Base-by-base conservation (phyloP, 2,113 vertebrate species). In the Rattus norvegicus region DNA sequence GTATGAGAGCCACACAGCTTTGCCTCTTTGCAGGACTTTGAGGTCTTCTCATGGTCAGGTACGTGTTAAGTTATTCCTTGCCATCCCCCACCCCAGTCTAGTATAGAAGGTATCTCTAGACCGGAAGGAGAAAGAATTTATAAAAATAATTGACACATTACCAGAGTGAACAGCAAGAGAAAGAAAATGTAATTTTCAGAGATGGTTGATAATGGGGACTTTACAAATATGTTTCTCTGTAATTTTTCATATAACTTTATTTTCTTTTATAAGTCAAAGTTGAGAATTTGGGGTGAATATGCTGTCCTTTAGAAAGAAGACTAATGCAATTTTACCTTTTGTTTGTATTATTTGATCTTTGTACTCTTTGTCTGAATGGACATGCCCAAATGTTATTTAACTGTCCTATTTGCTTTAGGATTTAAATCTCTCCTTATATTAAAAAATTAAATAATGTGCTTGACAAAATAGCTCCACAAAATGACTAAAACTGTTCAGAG, bases 391-490 rank as follows among this genome's bases (percentile, higher is more conserved):
- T 7, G 12, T 93, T 81, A 89, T 65, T 92, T 90, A 63, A 56
- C 67, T 59, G 17, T 17, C 28, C 86, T 94, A 91, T 63, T 94
- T 94, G 30, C 73, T 63, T 52, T 89, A 86, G 56, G 30, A 89
- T 43, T n/a, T 86, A 93, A 76, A 70, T 72, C 20, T 89, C 63
- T 65, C 24, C 43, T 91, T 81, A 86, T 93, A 86, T 80, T 19
- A 54, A 54, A 83, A 54, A 94, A 72, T 65, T 19, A 59, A 86
- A 93, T 39, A 56, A 75, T 17, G 28, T 69, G 28, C 67, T 20
- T 92, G 28, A 43, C 12, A 33, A 96, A 96, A 89, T 3, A 75
- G 89, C 17, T 76, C 30, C 16, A 10, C 1, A 83, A 89, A 94
- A 93, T 63, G 72, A n/a, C 73, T 93, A 16, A 30, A 92, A 69